Evolutionary conservation across 2,113 vertebrate genomes (phyloP), one percentile per base, ranked within the genome.

Genomic region (Hydropotes inermis): DNA sequence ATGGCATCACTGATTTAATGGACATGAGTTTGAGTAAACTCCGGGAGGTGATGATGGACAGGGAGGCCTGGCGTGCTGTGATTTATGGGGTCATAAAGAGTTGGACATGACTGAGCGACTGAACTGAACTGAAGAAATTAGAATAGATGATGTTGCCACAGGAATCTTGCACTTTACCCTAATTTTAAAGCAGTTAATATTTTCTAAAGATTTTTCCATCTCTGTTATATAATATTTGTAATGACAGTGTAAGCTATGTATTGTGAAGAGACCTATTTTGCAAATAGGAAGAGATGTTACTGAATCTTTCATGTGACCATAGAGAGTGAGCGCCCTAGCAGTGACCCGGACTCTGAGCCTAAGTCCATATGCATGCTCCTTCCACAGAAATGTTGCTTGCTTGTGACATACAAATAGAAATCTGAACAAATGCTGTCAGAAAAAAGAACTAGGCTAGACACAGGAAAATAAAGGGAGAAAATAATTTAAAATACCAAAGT

Each of bases 31-130:
- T 70, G n/a, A 21, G 10, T 39, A 4, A 36, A 70, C n/a, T 12
- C n/a, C 0, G 5, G 67, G n/a, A 70, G n/a, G 23, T 39, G 67
- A 5, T 39, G n/a, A 70, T 23, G 19, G 9, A 39, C 19, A 39
- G 19, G 10, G 9, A 39, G 21, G 5, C 10, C 10, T 13, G n/a
- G n/a, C 2, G 0, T 12, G n/a, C 67, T 39, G 67, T 1, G 21
- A 21, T 39, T 10, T 19, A 39, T 12, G 19, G n/a, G 67, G 5
- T 12, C 0, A 0, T 19, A 70, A 70, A 70, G 19, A 70, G 10
- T 70, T 1, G 0, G n/a, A 39, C 19, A 23, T 3, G 19, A 70
- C 10, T 23, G 1, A 70, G 19, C 1, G 0, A 23, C 67, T 39
- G n/a, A 70, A 17, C 52, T 54, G 64, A 17, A 67, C 33, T 36